These are phyloP conservation scores for Zelostemma sp. DNA, from an alignment of 1,140 invertebrate genomes.

Conservation along the genomic window DNA sequence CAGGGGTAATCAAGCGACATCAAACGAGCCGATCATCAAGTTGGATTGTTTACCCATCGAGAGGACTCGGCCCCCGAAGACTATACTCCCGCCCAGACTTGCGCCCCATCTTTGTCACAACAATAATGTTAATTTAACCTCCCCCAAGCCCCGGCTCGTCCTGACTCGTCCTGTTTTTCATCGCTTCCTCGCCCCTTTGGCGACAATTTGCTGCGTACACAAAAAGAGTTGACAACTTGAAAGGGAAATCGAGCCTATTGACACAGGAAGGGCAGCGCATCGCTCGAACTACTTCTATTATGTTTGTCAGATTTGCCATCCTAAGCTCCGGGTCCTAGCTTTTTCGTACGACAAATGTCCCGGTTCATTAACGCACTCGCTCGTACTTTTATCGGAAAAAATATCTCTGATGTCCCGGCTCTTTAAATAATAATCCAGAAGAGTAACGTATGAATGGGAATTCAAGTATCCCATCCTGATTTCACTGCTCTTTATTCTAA, in stretches of 20 bases:
- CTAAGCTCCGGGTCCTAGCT: conserved; percentile 15
- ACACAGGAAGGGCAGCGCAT: conserved; percentile 55
- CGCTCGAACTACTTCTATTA: conserved; percentile 33
- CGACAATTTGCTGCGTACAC: conserved; percentile 68
- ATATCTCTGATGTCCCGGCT: neutral
- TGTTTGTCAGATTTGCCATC: conserved; percentile 21
- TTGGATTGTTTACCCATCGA: conserved; percentile 68
- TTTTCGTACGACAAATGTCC: neutral
- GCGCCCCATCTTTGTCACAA: conserved; percentile 64
- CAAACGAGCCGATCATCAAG: conserved; percentile 68
- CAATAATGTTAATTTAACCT: conserved; percentile 71
- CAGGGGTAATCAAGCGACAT: conserved; percentile 69
- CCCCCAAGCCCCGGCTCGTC: conserved; percentile 9
- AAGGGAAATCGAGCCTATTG: conserved; percentile 72
- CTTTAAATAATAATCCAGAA: too few species aligned
- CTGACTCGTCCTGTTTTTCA: conserved; percentile 36
- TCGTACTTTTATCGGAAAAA: neutral
- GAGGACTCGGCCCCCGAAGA: conserved; percentile 27
- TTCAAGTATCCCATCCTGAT: too few species aligned
- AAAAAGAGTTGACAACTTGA: conserved; percentile 72
- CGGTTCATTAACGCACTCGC: neutral
- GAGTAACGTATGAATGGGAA: too few species aligned
- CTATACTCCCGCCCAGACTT: conserved; percentile 31
- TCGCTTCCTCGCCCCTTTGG: conserved; percentile 44
- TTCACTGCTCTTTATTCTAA: too few species aligned